A percentile compares a stretch with the other conserved stretches of the same genome.
Evolutionary conservation across 2,113 vertebrate genomes (phyloP).

Genomic region (Engraulis encrasicolus): DNA sequence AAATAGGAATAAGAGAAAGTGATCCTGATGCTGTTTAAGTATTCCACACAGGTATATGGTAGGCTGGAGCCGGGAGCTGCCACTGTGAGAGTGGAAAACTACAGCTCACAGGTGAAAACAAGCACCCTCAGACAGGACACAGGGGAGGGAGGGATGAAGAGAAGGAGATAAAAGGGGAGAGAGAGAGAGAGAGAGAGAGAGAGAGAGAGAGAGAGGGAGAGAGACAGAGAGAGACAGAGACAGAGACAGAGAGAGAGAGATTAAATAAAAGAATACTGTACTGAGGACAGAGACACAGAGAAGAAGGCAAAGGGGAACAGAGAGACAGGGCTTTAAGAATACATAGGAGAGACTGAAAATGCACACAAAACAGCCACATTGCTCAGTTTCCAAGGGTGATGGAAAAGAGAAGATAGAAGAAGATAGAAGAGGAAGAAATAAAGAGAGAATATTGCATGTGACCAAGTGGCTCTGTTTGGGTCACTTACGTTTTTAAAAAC

Average conservation of each 20-base stretch:
- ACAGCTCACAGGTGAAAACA: constrained; percentile 43
- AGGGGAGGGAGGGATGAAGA: no score
- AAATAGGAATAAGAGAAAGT: not conserved
- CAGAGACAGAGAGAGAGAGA: constrained; percentile 25
- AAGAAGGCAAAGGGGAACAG: not conserved
- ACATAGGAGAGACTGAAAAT: constrained; percentile 4
- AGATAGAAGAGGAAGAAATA: no score
- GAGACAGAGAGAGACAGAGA: not conserved
- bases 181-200: constrained; percentile 3
- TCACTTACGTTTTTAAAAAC: no score
- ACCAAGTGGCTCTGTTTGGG: constrained; percentile 10
- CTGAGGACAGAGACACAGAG: not conserved
- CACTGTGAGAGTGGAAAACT: constrained; percentile 39
- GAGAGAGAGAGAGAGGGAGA: not conserved
- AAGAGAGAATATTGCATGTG: not conserved
- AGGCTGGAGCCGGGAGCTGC: constrained; percentile 64
- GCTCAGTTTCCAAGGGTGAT: constrained; percentile 12
- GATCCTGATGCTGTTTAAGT: constrained; percentile 65
- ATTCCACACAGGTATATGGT: constrained; percentile 76
- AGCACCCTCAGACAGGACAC: not conserved
- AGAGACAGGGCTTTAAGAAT: not conserved
- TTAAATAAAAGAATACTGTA: not conserved
- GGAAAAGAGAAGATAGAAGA: not conserved
- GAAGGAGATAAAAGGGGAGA: no score
- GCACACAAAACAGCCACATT: constrained; percentile 22